Evolutionary conservation across 2,797 vertebrate species (phyloP).

Genomic region (Pseudopleuronectes americanus): DNA sequence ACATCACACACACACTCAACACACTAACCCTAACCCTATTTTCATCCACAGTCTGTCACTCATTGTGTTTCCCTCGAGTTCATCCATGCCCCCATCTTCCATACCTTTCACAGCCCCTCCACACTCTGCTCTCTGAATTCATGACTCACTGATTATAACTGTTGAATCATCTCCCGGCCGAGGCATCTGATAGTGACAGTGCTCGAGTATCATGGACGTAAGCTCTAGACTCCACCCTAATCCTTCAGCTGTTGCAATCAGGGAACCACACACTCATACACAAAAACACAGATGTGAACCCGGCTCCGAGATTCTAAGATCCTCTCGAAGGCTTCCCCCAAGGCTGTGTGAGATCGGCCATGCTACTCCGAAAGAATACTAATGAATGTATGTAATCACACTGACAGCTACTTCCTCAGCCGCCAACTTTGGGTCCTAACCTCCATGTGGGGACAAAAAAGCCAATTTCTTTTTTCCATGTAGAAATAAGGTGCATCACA

Average conservation of each 20-base stretch:
- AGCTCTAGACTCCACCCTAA: neutral
- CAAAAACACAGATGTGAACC: neutral
- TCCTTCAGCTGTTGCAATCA: conserved; percentile 1
- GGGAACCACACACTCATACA: neutral
- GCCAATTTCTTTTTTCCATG: neutral
- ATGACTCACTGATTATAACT: neutral
- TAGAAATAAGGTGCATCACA: neutral
- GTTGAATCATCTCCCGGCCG: neutral
- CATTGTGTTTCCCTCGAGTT: conserved; percentile 6
- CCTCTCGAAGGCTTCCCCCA: conserved; percentile 11
- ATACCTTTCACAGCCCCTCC: neutral
- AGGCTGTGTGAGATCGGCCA: conserved; percentile 10
- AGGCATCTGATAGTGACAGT: neutral
- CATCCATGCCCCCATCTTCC: neutral
- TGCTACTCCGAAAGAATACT: conserved; percentile 28
- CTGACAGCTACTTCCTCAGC: conserved; percentile 3
- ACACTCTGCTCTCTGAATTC: conserved; percentile 12
- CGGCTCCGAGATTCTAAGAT: neutral
- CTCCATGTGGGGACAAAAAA: conserved; percentile 3
- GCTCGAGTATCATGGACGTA: neutral
- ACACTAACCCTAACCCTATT: conserved; percentile 9
- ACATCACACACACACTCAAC: conserved; percentile 11
- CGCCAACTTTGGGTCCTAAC: conserved; percentile 2
- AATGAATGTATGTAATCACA: conserved; percentile 24
- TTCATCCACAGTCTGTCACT: conserved; percentile 17